Evolutionary conservation across 2,797 vertebrate genomes (phyloP), one percentile per base, ranked within the genome.

Genomic region (Lepidocolaptes lacrymiger): DNA sequence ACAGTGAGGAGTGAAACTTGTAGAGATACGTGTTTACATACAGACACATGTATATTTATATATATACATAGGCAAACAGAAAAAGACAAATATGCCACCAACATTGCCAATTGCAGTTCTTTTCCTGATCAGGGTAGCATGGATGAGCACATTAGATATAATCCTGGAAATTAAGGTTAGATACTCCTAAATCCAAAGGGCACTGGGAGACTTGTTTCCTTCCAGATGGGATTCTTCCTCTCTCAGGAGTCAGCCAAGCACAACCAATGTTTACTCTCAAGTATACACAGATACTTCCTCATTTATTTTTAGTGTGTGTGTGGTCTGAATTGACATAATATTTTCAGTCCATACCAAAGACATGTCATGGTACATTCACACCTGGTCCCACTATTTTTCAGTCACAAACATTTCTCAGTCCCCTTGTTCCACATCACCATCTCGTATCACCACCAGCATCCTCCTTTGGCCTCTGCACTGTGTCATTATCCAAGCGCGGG

Each of bases 1-100:
- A 67, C 13, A 64, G 30, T 5, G 52, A 56, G 36, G 23, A 52
- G 39, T 5, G 6, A 69, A 27, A 41, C 4, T 21, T 36, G 26
- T 0, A 77, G 26, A 46, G 20, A 39, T 8, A 7, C 22, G 3
- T 2, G 0, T 26, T 21, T 37, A 46, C 41, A 36, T 27, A 76
- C 0, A 0, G 28, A 46, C 28, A 46, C 23, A 10, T 0, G 0
- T 17, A 14, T 6, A 17, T 9, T 17, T 30, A 7, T 17, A 11
- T 27, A 7, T 15, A 32, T 0, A 44, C 2, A 13, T 1, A 21
- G 0, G 8, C 14, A 34, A 77, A 37, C 12, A 58, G 34, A 32
- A 58, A 41, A 59, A 24, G 12, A 30, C 8, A 83, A 83, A 43
- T 5, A 81, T 4, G 6, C 64, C 58, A 41, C 36, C 48, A 77